These are phyloP conservation scores for Anastatus disparis DNA, from an alignment of 1,140 invertebrate genomes.

Conservation along the genomic window DNA sequence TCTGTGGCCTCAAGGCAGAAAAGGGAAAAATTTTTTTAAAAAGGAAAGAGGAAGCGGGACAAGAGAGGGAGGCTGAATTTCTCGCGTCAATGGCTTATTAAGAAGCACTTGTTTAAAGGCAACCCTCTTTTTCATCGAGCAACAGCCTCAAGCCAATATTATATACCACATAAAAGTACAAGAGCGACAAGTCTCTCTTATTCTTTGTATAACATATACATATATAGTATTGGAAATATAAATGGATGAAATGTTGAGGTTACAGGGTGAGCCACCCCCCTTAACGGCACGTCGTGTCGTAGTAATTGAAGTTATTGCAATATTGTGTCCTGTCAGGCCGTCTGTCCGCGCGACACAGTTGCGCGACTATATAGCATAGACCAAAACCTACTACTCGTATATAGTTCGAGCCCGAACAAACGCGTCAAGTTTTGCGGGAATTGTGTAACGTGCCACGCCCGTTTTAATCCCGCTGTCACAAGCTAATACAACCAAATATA, in stretches of 20 bases:
- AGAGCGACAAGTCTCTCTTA: constrained; percentile 52
- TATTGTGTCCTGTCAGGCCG: constrained; percentile 66
- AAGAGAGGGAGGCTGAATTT: constrained; percentile 60
- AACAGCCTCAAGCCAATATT: constrained; percentile 62
- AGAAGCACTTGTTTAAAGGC: constrained; percentile 67
- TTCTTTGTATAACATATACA: not conserved
- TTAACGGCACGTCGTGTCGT: constrained; percentile 57
- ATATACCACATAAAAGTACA: no score
- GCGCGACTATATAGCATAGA: no score
- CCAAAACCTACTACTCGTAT: no score
- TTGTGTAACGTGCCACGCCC: constrained; percentile 55
- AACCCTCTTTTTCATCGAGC: constrained; percentile 33
- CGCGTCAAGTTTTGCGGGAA: no score
- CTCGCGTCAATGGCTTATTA: constrained; percentile 66
- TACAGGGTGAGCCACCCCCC: constrained; percentile 48
- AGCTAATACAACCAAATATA: constrained; percentile 54
- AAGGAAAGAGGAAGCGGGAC: no score
- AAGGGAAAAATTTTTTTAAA: constrained; percentile 55
- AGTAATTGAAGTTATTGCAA: constrained; percentile 69
- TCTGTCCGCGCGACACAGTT: constrained; percentile 55
- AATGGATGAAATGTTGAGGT: constrained; percentile 53
- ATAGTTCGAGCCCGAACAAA: no score
- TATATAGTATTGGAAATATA: constrained; percentile 48
- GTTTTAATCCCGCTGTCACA: constrained; percentile 56
- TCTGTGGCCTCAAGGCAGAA: constrained; percentile 45